phyloP scores from a whole-genome alignment of 2,113 vertebrate genomes.

The Gallinago jamesoni region DNA sequence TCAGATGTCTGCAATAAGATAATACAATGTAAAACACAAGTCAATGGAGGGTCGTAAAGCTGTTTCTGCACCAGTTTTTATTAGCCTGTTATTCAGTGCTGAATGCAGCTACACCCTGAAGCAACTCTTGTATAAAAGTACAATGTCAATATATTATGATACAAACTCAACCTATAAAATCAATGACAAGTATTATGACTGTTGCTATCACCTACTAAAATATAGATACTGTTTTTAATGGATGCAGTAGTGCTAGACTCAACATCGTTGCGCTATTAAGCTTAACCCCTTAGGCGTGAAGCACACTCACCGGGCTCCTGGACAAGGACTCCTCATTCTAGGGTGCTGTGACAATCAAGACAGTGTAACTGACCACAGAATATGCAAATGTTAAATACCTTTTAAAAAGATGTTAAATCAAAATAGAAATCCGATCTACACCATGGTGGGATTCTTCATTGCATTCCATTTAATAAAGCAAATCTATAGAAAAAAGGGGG shows the following conservation, averaged over 20 bases:
- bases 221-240: constrained; percentile 62
- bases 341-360: background rate
- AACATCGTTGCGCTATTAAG: background rate
- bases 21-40: constrained; percentile 80
- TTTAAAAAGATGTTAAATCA: background rate
- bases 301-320: background rate
- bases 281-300: constrained; percentile 50
- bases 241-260: constrained; percentile 30
- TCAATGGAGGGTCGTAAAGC: constrained; percentile 78
- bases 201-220: constrained; percentile 70
- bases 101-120: constrained; percentile 73
- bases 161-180: constrained; percentile 80
- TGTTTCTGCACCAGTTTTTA: constrained; percentile 78
- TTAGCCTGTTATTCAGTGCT: constrained; percentile 76
- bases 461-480: background rate
- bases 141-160: constrained; percentile 75
- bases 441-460: background rate
- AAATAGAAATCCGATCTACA: background rate
- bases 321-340: background rate
- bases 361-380: background rate
- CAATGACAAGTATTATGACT: constrained; percentile 74
- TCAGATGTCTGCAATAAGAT: constrained; percentile 78
- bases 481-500: background rate
- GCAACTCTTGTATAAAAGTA: constrained; percentile 72
- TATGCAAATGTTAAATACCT: background rate